Percentiles rank a stretch among this genome's conserved stretches.
These are phyloP conservation scores for Lasioglossum leucozonium DNA, from an alignment of 2,888 invertebrate genomes.

Conservation along the genomic window DNA sequence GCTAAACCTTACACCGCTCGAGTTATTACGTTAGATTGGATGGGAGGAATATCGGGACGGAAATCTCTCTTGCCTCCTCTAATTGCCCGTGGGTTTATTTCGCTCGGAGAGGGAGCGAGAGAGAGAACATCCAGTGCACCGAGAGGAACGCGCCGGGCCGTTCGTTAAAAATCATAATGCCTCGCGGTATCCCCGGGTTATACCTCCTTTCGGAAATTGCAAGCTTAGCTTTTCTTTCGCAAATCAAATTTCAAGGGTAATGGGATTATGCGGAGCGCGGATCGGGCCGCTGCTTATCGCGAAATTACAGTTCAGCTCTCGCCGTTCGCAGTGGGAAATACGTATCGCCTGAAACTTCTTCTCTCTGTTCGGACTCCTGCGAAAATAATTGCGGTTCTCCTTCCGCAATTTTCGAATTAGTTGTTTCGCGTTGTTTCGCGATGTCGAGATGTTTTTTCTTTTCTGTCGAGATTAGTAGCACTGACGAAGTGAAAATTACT, in stretches of 20 bases:
- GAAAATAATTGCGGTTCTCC: neutral
- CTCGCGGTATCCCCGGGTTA: conserved; percentile 55
- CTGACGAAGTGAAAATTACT: no score
- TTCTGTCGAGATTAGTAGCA: no score
- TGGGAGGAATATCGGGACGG: conserved; percentile 40
- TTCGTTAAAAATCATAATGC: conserved; percentile 65
- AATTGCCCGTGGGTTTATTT: conserved; percentile 44
- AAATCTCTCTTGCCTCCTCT: conserved; percentile 43
- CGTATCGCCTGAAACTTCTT: neutral
- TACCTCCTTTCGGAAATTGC: conserved; percentile 48
- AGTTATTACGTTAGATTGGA: conserved; percentile 53
- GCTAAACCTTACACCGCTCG: conserved; percentile 24
- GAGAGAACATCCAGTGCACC: conserved; percentile 9
- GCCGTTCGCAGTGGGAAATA: neutral
- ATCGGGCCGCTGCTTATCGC: neutral
- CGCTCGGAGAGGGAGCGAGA: conserved; percentile 28
- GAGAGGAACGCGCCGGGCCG: conserved; percentile 10
- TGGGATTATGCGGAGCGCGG: conserved; percentile 21
- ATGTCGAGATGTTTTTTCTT: no score
- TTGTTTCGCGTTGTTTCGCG: no score
- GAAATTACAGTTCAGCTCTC: conserved; percentile 15
- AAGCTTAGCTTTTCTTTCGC: conserved; percentile 49
- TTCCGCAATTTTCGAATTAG: neutral
- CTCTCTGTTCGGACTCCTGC: neutral
- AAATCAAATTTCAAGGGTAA: conserved; percentile 50